These are phyloP conservation scores for Phataginus tetradactyla DNA, from an alignment of 2,797 vertebrate species.

Conservation along the genomic window DNA sequence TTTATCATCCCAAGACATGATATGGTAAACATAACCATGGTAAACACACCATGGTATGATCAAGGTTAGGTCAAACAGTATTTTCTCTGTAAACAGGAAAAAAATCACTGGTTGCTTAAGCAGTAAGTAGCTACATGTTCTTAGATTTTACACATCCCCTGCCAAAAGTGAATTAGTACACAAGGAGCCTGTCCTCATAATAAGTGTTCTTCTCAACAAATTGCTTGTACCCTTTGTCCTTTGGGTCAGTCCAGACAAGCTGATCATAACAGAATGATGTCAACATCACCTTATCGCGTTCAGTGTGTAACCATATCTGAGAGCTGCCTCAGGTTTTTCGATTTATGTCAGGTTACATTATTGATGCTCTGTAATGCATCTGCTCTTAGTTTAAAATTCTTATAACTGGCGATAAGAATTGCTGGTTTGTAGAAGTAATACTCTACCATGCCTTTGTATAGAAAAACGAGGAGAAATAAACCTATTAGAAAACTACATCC, in stretches of 20 bases:
- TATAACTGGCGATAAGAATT: not conserved
- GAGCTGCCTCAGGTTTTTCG: not conserved
- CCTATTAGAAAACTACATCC: conserved; percentile 1
- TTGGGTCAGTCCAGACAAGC: not conserved
- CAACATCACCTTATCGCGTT: not conserved
- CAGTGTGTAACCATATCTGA: not conserved
- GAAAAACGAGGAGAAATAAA: conserved; percentile 18
- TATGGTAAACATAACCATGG: not conserved
- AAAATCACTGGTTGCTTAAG: conserved; percentile 20
- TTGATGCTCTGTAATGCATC: not conserved
- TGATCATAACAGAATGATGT: conserved; percentile 1
- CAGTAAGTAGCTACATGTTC: conserved; percentile 23
- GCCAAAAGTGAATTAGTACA: conserved; percentile 7
- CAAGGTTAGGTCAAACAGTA: not conserved
- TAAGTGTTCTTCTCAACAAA: conserved; percentile 44
- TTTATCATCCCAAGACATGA: not conserved
- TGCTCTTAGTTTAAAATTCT: conserved; percentile 14
- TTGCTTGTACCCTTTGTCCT: not conserved
- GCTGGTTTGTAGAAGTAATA: not conserved
- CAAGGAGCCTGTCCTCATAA: not conserved
- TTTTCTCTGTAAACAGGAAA: not conserved
- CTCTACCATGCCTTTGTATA: not conserved
- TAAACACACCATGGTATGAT: not conserved
- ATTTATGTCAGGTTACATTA: conserved; percentile 17
- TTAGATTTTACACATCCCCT: conserved; percentile 43